Conservation (phyloP, 2,113 vertebrate genomes). For the Bombycilla garrulus region DNA sequence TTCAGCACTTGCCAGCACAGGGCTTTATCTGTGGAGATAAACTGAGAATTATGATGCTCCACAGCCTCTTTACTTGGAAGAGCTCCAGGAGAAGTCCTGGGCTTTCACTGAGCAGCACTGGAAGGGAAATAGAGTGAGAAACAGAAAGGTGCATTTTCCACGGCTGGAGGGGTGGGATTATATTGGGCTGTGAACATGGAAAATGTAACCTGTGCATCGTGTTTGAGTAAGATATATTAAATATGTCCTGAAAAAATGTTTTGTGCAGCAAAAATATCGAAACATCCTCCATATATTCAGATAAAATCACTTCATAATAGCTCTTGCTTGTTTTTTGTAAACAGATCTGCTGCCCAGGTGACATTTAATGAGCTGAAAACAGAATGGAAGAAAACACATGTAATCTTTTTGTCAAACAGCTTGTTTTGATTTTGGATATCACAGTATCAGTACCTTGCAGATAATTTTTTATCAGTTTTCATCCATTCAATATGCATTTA, state of each 20-base stretch:
- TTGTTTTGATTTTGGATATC: slow-evolving; percentile 23
- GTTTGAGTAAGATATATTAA: neutral
- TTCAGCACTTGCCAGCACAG: neutral
- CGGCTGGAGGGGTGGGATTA: neutral
- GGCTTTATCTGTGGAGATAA: neutral
- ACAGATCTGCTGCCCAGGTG: neutral
- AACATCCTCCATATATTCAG: neutral
- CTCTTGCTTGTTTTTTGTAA: neutral
- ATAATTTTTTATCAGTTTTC: neutral
- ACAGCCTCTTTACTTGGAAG: neutral
- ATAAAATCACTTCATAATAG: neutral
- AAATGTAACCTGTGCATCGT: neutral
- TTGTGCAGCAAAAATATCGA: neutral
- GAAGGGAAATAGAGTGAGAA: neutral
- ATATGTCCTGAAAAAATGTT: neutral
- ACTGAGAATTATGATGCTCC: neutral
- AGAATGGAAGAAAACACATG: neutral
- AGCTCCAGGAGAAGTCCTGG: neutral
- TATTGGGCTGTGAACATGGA: neutral
- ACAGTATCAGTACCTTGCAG: neutral
- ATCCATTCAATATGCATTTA: slow-evolving; percentile 36
- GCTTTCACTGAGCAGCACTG: neutral
- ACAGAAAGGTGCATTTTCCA: neutral
- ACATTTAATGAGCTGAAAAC: neutral
- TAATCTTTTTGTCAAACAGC: slow-evolving; percentile 5